phyloP scores from a whole-genome alignment of 92 coral and sea anemone genomes.

The Meandrina meandrites region DNA sequence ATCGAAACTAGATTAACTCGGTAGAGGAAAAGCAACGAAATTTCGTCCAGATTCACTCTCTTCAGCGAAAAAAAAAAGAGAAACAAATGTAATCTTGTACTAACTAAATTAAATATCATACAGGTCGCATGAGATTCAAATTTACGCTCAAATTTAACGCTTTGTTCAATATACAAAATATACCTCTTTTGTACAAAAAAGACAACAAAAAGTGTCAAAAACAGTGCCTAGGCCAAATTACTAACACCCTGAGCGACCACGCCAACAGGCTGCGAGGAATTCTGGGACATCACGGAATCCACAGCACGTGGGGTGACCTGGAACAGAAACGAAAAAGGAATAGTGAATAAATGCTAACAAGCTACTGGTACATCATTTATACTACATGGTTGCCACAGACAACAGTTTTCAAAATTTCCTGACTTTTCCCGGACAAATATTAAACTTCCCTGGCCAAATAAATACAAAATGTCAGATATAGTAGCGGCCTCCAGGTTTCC shows the following conservation, averaged over 20 bases:
- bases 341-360: background rate
- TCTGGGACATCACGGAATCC: slow-evolving; percentile 42
- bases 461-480: too few relatives aligned
- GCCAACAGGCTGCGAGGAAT: slow-evolving; percentile 44
- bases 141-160: slow-evolving; percentile 42
- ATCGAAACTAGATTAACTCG: background rate
- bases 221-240: background rate
- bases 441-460: too few relatives aligned
- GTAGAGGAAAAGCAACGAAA: background rate
- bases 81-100: background rate
- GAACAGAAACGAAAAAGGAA: background rate
- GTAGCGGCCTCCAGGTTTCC: too few relatives aligned
- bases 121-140: slow-evolving; percentile 29
- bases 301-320: slow-evolving; percentile 26
- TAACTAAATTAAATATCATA: slow-evolving; percentile 34
- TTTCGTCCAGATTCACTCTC: background rate
- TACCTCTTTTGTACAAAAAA: slow-evolving; percentile 46
- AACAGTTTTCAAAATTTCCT: too few relatives aligned
- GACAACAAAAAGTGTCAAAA: slow-evolving; percentile 26
- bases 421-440: too few relatives aligned
- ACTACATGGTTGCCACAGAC: too few relatives aligned
- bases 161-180: slow-evolving; percentile 52
- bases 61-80: background rate
- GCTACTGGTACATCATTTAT: background rate
- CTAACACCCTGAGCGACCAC: slow-evolving; percentile 38